Evolutionary conservation across 2,113 vertebrate genomes (phyloP).

Genomic region (Carettochelys insculpta): DNA sequence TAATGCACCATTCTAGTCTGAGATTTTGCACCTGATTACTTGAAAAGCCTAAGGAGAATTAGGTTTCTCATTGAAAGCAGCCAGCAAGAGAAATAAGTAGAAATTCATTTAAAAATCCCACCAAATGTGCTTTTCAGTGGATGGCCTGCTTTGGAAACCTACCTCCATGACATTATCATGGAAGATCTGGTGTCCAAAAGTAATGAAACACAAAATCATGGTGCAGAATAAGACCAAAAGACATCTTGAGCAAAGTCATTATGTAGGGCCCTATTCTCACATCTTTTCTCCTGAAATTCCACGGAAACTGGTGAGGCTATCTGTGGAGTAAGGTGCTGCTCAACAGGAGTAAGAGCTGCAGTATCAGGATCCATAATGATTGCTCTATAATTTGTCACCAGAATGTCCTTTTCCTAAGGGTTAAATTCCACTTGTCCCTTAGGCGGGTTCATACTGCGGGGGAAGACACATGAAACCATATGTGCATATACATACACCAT

Average conservation of each 20-base stretch:
- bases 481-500: too few species aligned
- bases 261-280: not conserved
- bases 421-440: not conserved
- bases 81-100: not conserved
- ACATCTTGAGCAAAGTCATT: not conserved
- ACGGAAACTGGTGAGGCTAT: too few species aligned
- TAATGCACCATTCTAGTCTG: not conserved
- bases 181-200: not conserved
- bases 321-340: not conserved
- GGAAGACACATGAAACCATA: accelerated
- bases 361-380: not conserved
- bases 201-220: not conserved
- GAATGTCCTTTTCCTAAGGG: accelerated
- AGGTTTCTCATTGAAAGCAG: not conserved
- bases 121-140: not conserved
- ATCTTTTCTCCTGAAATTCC: not conserved
- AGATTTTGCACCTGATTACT: not conserved
- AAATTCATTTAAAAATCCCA: not conserved
- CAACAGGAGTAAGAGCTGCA: not conserved
- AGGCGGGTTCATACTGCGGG: not conserved
- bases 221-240: not conserved
- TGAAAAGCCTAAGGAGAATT: not conserved
- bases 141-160: not conserved
- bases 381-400: not conserved
- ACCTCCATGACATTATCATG: not conserved